A percentile compares a stretch with the other conserved stretches of the same genome.
These are phyloP conservation scores for Andrena cerasifolii DNA, from an alignment of 1,140 invertebrate species.

Conservation along the genomic window DNA sequence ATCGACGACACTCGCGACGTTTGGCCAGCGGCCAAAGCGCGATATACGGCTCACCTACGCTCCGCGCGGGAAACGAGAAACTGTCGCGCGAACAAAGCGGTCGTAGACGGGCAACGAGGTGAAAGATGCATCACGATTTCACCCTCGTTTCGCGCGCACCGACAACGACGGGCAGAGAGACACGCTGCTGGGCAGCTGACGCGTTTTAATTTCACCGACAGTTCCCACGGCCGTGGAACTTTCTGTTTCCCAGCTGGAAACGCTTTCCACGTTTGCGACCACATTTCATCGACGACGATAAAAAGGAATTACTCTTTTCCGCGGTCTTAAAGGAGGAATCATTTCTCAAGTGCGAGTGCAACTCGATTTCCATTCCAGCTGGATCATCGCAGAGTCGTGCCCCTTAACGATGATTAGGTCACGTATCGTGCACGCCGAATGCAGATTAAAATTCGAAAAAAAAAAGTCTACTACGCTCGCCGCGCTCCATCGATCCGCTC, in stretches of 20 bases:
- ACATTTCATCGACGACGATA: no score
- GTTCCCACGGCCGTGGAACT: conserved; percentile 3
- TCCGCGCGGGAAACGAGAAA: conserved; percentile 32
- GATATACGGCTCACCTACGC: neutral
- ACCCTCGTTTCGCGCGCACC: neutral
- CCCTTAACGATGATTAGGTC: neutral
- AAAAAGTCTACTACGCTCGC: neutral
- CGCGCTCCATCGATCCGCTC: neutral
- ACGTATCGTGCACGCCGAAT: neutral
- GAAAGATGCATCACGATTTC: conserved; percentile 42
- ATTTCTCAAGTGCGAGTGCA: no score
- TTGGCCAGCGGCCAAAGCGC: conserved; percentile 47
- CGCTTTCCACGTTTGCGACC: no score
- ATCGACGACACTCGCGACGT: conserved; percentile 10
- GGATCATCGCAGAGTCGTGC: neutral
- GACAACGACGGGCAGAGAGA: no score
- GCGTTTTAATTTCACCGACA: conserved; percentile 20
- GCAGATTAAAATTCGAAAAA: conserved; percentile 17
- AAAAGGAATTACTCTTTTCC: no score
- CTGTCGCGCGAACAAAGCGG: conserved; percentile 22
- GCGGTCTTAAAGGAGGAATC: no score
- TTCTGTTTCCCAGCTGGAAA: no score
- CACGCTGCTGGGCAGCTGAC: conserved; percentile 15
- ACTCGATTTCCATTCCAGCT: neutral
- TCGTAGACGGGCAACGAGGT: conserved; percentile 12